Percentiles rank a stretch among this genome's conserved stretches.
phyloP scores from a whole-genome alignment of 2,888 invertebrate genomes.

The Ceriagrion tenellum region DNA sequence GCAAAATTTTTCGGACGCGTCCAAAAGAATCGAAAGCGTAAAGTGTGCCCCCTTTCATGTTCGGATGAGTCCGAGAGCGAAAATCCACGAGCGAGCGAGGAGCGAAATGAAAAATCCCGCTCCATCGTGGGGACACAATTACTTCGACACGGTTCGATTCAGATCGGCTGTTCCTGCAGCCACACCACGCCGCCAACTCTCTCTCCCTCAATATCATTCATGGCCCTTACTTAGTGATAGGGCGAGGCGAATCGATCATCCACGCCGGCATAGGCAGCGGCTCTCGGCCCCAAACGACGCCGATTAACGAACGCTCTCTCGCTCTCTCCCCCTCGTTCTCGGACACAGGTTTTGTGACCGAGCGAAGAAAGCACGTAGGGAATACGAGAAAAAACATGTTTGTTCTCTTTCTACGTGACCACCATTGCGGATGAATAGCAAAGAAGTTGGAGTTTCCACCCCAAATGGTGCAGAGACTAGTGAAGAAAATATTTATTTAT shows the following conservation, averaged over 20 bases:
- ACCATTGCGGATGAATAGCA: not conserved
- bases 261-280: not conserved
- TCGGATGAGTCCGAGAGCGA: not conserved
- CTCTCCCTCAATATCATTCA: not conserved
- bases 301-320: not conserved
- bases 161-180: not conserved
- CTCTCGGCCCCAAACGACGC: not conserved
- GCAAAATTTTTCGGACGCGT: not conserved
- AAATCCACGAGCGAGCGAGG: not conserved
- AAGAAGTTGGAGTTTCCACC: not conserved
- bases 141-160: not conserved
- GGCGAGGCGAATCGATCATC: slow-evolving; percentile 10
- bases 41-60: not conserved
- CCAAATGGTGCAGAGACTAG: no score
- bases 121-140: not conserved
- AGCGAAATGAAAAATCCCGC: not conserved
- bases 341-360: not conserved
- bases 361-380: not conserved
- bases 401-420: not conserved
- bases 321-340: not conserved
- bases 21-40: not conserved
- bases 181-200: not conserved
- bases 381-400: not conserved
- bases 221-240: slow-evolving; percentile 13
- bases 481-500: no score